Evolutionary conservation across 2,888 invertebrate species (phyloP).

Genomic region (Melieria omissa): DNA sequence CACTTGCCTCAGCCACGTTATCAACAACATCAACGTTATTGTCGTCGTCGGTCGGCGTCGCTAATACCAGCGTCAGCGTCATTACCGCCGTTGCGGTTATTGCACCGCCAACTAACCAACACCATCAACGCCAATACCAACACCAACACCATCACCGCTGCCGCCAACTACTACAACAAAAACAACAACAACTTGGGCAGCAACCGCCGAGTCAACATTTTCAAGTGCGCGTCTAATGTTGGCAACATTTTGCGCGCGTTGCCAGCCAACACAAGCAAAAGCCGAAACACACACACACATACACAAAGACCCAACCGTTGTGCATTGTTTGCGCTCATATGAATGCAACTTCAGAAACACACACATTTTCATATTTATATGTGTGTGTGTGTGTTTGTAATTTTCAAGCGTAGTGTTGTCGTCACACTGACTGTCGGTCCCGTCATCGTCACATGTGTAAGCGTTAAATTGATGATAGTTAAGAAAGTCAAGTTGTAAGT

Average conservation of each 20-base stretch:
- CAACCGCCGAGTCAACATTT: constrained; percentile 10
- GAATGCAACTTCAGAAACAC: not conserved
- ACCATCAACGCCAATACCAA: constrained; percentile 11
- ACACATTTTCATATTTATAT: not conserved
- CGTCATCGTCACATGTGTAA: constrained; percentile 29
- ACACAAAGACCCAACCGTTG: not conserved
- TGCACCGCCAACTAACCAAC: constrained; percentile 15
- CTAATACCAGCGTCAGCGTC: constrained; percentile 21
- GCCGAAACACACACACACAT: not conserved
- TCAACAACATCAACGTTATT: too few relatives aligned
- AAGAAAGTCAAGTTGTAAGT: constrained; percentile 49
- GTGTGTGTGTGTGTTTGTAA: not conserved
- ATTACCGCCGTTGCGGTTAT: constrained; percentile 30
- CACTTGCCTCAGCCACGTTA: too few relatives aligned
- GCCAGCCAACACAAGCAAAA: constrained; percentile 4
- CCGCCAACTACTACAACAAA: not conserved
- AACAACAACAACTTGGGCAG: not conserved
- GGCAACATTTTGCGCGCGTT: constrained; percentile 22
- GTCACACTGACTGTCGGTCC: not conserved
- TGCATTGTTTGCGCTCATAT: constrained; percentile 1
- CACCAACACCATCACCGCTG: not conserved
- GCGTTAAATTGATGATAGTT: constrained; percentile 51
- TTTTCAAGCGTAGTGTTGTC: too few relatives aligned
- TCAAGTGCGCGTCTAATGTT: constrained; percentile 28
- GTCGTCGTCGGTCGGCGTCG: not conserved